Conservation (phyloP, 1,140 invertebrate species). For the Nixonia krombeini region DNA sequence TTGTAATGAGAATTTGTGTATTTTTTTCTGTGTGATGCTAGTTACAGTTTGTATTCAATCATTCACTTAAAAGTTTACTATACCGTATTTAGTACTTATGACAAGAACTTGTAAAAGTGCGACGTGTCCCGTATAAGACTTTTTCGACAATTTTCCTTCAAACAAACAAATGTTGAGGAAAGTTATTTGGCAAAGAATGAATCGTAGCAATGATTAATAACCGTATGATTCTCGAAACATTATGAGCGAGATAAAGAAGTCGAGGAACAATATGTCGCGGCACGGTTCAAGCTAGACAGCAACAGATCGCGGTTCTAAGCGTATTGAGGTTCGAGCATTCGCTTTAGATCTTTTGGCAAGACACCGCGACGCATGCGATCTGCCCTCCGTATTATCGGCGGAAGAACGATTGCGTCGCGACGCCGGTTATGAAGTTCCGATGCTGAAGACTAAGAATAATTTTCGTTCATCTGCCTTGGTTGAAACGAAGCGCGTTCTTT, state of each 20-base stretch:
- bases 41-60: no score
- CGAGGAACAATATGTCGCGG: slow-evolving; percentile 64
- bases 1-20: no score
- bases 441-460: slow-evolving; percentile 60
- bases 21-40: no score
- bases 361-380: slow-evolving; percentile 65
- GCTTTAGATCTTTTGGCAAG: slow-evolving; percentile 59
- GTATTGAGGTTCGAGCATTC: slow-evolving; percentile 59
- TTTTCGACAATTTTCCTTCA: slow-evolving; percentile 1
- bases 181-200: neutral
- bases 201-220: neutral
- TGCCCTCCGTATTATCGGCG: slow-evolving; percentile 36
- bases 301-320: slow-evolving; percentile 66
- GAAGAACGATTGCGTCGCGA: slow-evolving; percentile 43
- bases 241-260: slow-evolving; percentile 19
- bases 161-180: neutral
- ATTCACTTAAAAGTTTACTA: neutral
- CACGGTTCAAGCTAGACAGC: slow-evolving; percentile 67
- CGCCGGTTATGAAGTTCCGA: slow-evolving; percentile 26
- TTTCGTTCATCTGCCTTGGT: neutral
- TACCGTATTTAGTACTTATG: neutral
- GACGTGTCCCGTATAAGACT: neutral
- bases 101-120: neutral
- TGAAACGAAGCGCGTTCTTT: no score
- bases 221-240: neutral